Percentiles rank a stretch among this genome's conserved stretches.
Evolutionary conservation across 2,888 invertebrate genomes (phyloP).

Genomic region (Tipula confusa): DNA sequence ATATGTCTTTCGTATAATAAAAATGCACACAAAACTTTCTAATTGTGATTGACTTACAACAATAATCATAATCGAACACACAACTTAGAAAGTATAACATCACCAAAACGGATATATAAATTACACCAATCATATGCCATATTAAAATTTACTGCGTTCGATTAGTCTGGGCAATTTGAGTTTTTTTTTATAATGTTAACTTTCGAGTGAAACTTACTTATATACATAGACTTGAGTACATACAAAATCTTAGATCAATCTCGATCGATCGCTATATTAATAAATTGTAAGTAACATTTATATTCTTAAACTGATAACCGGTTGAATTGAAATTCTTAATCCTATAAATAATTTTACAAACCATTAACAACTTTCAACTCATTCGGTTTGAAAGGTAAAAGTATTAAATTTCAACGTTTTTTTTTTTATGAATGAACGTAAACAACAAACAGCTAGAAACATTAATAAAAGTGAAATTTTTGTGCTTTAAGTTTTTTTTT

Average conservation of each 20-base stretch:
- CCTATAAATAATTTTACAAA: no score
- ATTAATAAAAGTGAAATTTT: no score
- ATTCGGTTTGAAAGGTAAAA: no score
- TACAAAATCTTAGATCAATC: no score
- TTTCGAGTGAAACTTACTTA: background rate
- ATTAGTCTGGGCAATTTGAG: background rate
- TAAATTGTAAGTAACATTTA: no score
- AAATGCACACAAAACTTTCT: background rate
- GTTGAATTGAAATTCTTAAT: background rate
- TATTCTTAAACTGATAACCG: background rate
- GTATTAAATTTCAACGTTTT: no score
- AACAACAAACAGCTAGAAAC: no score
- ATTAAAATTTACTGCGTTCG: background rate
- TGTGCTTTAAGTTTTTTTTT: no score
- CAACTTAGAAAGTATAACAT: background rate
- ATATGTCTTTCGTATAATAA: background rate
- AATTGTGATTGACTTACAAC: background rate
- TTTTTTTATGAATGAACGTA: no score
- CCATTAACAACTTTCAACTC: no score
- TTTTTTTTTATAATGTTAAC: background rate
- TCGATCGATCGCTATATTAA: no score
- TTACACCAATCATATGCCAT: background rate
- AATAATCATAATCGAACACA: background rate
- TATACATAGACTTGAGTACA: background rate
- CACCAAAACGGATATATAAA: background rate